Evolutionary conservation across 2,113 vertebrate species (phyloP).

Genomic region (human (Homo sapiens)): DNA sequence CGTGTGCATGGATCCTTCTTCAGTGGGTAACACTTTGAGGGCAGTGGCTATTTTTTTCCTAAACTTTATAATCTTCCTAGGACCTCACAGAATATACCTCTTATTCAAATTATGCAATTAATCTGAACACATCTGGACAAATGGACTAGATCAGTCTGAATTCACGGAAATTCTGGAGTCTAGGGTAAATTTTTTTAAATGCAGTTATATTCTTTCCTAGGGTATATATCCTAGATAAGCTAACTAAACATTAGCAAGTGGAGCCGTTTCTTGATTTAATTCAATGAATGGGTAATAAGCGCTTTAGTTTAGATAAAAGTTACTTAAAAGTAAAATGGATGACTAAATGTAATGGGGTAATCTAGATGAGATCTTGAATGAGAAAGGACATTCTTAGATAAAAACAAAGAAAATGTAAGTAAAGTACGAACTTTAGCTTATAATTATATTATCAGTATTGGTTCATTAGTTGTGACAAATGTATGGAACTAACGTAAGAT

Average conservation of each 20-base stretch:
- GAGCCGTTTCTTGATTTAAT: not conserved
- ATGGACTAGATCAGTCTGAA: not conserved
- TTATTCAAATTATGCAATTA: not conserved
- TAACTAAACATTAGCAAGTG: not conserved
- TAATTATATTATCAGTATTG: not conserved
- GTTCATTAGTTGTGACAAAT: not conserved
- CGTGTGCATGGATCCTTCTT: not conserved
- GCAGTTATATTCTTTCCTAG: not conserved
- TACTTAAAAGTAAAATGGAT: constrained; percentile 2
- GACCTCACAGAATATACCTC: not conserved
- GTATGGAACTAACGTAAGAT: not conserved
- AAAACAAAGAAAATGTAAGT: not conserved
- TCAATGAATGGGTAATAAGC: not conserved
- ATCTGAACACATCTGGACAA: not conserved
- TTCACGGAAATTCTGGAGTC: not conserved
- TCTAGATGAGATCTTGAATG: not conserved
- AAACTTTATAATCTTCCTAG: not conserved
- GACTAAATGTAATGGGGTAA: not conserved
- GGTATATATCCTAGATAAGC: not conserved
- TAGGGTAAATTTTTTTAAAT: not conserved
- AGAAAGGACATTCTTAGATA: not conserved
- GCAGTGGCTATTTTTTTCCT: not conserved
- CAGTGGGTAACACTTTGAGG: not conserved
- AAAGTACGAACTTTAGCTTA: not conserved
- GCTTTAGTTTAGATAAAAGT: not conserved